phyloP scores from a whole-genome alignment of 2,888 invertebrate genomes.

The Cistogaster globosa region DNA sequence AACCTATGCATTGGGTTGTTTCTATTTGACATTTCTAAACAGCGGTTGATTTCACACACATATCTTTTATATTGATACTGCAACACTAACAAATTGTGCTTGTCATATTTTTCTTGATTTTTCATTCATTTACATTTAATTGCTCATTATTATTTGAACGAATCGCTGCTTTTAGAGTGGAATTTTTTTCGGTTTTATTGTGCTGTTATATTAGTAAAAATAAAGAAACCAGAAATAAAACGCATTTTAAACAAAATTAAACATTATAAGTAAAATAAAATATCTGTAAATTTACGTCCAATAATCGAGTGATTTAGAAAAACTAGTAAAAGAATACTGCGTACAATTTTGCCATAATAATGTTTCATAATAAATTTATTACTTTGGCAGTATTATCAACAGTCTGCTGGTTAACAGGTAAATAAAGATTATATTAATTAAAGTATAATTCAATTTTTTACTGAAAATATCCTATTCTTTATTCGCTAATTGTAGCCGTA shows the following conservation, averaged over 20 bases:
- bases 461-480: slow-evolving; percentile 27
- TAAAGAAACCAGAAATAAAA: slow-evolving; percentile 30
- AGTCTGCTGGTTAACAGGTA: slow-evolving; percentile 60
- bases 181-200: slow-evolving; percentile 31
- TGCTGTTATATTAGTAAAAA: slow-evolving; percentile 30
- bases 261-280: background rate
- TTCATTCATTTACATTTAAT: slow-evolving; percentile 34
- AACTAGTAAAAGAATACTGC: slow-evolving; percentile 19
- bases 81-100: slow-evolving; percentile 21
- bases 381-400: slow-evolving; percentile 73
- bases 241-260: slow-evolving; percentile 37
- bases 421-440: background rate
- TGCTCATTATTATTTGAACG: slow-evolving; percentile 61
- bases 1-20: background rate
- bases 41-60: slow-evolving; percentile 30
- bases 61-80: background rate
- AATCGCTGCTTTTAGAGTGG: slow-evolving; percentile 45
- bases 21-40: background rate
- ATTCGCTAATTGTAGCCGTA: slow-evolving; percentile 8
- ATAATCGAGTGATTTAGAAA: slow-evolving; percentile 25
- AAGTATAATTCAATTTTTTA: background rate
- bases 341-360: slow-evolving; percentile 71
- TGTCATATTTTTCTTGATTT: slow-evolving; percentile 40
- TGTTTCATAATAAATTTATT: slow-evolving; percentile 76
- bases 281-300: background rate